Evolutionary conservation across 2,888 invertebrate genomes (phyloP), one percentile per base, ranked within the genome.

Genomic region (Acleris emargana): DNA sequence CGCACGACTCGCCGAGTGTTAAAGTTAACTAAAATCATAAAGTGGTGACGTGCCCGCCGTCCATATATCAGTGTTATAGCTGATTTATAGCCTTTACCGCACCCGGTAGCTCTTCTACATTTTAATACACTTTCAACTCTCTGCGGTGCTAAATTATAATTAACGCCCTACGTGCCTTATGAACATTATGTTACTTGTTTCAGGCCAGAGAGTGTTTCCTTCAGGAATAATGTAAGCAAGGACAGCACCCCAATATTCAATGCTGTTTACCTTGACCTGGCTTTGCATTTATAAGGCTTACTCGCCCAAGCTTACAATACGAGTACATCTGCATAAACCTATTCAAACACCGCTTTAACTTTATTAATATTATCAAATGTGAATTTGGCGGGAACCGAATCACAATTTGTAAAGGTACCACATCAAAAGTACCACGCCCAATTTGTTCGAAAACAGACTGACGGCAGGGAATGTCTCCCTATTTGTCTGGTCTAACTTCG

Each of bases 401-500:
- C 13, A 38, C 38, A 47, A 58, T 22, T 58, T 25, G 18, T 47
- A 49, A 53, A 47, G 20, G 22, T 22, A 58, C 72, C 73, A 72
- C 70, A 71, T 77, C 78, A 38, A 38, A 38, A 79, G 75, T 79
- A 77, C 73, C 68, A 71, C 70, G 71, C 74, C 72, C 81, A 82
- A 84, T 80, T 77, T 66, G 78, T 83, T 81, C 82, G 70, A 69
- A 73, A 69, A 72, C 61, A 64, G 52, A 69, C 75, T 74, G 78
- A 67, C 69, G 61, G 64, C n/a, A 71, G 75, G 78, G 47, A 43
- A 54, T 42, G 49, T 73, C 72, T 68, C 75, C 80, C 76, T 64
- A 64, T 81, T 84, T 83, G 83, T 82, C 78, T 79, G 79, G 73
- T 75, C 74, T 78, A 83, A 86, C 82, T 80, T 80, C 73, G 80